Conservation (phyloP, 2,888 invertebrate genomes). For the Dexiosoma caninum region DNA sequence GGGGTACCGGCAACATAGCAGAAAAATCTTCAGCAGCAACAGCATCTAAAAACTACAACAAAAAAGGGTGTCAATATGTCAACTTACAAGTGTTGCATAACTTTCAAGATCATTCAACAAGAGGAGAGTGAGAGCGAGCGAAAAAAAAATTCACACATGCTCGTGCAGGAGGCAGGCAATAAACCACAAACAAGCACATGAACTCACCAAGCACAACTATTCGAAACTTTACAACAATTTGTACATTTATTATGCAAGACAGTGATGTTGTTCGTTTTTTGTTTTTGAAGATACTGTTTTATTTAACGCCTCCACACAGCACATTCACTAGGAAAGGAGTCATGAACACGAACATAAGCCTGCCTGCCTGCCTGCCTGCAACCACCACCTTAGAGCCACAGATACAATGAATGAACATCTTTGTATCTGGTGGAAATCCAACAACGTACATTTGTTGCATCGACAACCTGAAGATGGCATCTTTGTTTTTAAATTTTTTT, state of each 20-base stretch:
- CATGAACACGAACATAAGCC: slow-evolving; percentile 37
- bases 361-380: background rate
- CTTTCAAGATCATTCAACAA: slow-evolving; percentile 60
- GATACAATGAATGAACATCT: background rate
- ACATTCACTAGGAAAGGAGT: slow-evolving; percentile 13
- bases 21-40: background rate
- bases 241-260: slow-evolving; percentile 56
- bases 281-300: background rate
- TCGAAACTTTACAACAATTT: slow-evolving; percentile 18
- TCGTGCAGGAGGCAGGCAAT: slow-evolving; percentile 30
- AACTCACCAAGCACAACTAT: background rate
- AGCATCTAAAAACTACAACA: background rate
- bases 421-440: slow-evolving; percentile 6
- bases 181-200: slow-evolving; percentile 12
- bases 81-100: slow-evolving; percentile 63
- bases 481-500: slow-evolving; percentile 8
- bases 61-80: slow-evolving; percentile 62
- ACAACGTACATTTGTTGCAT: slow-evolving; percentile 11
- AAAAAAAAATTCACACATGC: slow-evolving; percentile 16
- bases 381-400: background rate
- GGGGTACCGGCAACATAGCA: background rate
- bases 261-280: slow-evolving; percentile 26
- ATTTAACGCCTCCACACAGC: slow-evolving; percentile 53
- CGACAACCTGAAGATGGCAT: slow-evolving; percentile 46
- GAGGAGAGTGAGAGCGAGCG: background rate